Conservation (phyloP, 2,888 invertebrate species). For the Chrysolina haemoptera region DNA sequence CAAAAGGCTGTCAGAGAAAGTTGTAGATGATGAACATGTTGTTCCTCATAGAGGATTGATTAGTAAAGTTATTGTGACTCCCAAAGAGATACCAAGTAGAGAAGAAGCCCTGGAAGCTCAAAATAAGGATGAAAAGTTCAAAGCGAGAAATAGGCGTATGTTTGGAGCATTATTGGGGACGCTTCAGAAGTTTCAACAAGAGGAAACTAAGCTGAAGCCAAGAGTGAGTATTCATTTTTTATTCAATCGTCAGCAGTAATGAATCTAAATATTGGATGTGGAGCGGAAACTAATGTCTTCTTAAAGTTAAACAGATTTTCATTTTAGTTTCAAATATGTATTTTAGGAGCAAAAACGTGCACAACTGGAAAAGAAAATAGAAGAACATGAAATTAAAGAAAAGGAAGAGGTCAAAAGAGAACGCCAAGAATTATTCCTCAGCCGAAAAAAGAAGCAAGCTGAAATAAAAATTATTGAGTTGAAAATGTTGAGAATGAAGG, state of each 20-base stretch:
- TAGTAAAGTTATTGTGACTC: slow-evolving; percentile 85
- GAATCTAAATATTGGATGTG: too few relatives aligned
- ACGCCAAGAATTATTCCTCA: slow-evolving; percentile 86
- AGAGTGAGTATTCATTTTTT: slow-evolving; percentile 72
- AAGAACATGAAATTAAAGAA: slow-evolving; percentile 90
- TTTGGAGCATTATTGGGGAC: slow-evolving; percentile 97
- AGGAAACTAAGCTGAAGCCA: slow-evolving; percentile 90
- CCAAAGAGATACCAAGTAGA: slow-evolving; percentile 87
- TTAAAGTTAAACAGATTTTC: too few relatives aligned
- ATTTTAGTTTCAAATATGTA: neutral
- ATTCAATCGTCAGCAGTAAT: neutral
- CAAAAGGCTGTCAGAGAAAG: slow-evolving; percentile 68
- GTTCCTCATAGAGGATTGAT: slow-evolving; percentile 75
- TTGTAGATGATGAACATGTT: slow-evolving; percentile 72
- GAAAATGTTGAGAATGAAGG: slow-evolving; percentile 90
- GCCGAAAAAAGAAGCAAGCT: slow-evolving; percentile 88
- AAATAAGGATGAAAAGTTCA: slow-evolving; percentile 83
- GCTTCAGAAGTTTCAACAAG: slow-evolving; percentile 94
- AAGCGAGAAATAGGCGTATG: slow-evolving; percentile 92
- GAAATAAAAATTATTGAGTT: slow-evolving; percentile 91
- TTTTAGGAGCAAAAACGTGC: slow-evolving; percentile 81
- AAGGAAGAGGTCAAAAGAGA: slow-evolving; percentile 88
- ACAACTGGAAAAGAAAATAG: slow-evolving; percentile 93
- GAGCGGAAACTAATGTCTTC: too few relatives aligned
- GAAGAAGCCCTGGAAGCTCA: slow-evolving; percentile 87